These are phyloP conservation scores for Synodontis membranacea DNA, from an alignment of 2,113 vertebrate genomes.

Conservation along the genomic window DNA sequence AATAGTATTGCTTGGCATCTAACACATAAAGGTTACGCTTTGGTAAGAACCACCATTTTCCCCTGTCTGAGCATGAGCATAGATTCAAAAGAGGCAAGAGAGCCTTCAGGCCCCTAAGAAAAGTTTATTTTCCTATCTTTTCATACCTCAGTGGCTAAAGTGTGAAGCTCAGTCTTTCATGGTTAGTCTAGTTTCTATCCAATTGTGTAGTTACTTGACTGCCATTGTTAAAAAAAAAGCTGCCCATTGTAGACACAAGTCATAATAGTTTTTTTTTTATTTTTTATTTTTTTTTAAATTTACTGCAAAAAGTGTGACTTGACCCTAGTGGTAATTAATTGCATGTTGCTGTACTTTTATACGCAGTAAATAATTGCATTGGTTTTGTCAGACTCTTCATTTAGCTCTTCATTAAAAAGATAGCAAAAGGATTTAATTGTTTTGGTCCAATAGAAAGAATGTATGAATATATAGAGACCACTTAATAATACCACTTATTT, in stretches of 20 bases:
- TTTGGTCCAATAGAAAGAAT: neutral
- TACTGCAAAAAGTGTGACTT: neutral
- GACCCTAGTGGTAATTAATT: neutral
- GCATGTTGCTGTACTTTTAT: neutral
- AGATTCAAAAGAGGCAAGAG: slow-evolving; percentile 1
- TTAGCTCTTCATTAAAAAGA: neutral
- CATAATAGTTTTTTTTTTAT: neutral
- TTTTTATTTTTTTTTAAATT: neutral
- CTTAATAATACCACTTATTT: neutral
- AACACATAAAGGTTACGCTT: slow-evolving; percentile 61
- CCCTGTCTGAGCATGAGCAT: neutral
- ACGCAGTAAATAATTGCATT: neutral
- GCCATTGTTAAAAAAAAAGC: neutral
- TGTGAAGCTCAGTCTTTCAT: neutral
- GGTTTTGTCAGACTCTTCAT: neutral
- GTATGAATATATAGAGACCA: neutral
- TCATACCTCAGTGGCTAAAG: slow-evolving; percentile 51
- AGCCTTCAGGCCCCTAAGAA: slow-evolving; percentile 50
- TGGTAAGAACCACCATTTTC: slow-evolving; percentile 27
- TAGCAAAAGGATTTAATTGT: neutral
- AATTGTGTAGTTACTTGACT: neutral
- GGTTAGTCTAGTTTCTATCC: neutral
- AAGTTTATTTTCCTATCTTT: slow-evolving; percentile 27
- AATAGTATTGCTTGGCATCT: slow-evolving; percentile 41
- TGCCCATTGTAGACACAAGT: neutral